These are phyloP conservation scores for Cactoblastis cactorum DNA, from an alignment of 2,888 invertebrate genomes.

Conservation along the genomic window DNA sequence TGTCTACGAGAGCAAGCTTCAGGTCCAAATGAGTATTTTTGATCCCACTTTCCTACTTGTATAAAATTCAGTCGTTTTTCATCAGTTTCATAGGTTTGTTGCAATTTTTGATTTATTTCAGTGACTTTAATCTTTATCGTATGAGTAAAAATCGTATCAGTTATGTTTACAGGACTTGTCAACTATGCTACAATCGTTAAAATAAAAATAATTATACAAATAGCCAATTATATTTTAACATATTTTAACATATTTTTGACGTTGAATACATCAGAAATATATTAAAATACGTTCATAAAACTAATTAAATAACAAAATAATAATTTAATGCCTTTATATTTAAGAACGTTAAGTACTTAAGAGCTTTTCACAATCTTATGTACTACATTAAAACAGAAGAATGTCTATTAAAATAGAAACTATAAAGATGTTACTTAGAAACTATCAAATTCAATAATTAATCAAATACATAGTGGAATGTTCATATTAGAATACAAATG, in stretches of 20 bases:
- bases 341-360: not conserved
- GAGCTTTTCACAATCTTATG: not conserved
- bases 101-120: conserved; percentile 1
- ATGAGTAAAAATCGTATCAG: not conserved
- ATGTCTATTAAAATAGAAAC: not conserved
- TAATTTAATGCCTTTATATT: too few species aligned
- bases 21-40: conserved; percentile 54
- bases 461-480: conserved; percentile 45
- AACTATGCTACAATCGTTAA: conserved; percentile 6
- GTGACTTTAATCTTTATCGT: not conserved
- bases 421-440: conserved; percentile 22
- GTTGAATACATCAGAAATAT: too few species aligned
- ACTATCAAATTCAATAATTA: conserved; percentile 28
- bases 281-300: not conserved
- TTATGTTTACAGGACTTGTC: not conserved
- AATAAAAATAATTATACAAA: not conserved
- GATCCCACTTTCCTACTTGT: conserved; percentile 54
- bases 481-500: conserved; percentile 34
- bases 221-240: too few species aligned
- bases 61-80: conserved; percentile 51
- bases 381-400: not conserved
- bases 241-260: too few species aligned
- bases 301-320: not conserved
- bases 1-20: conserved; percentile 55
- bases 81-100: conserved; percentile 18